These are phyloP conservation scores for Turdus rufiventris DNA, from an alignment of 2,113 vertebrate species.

Conservation along the genomic window DNA sequence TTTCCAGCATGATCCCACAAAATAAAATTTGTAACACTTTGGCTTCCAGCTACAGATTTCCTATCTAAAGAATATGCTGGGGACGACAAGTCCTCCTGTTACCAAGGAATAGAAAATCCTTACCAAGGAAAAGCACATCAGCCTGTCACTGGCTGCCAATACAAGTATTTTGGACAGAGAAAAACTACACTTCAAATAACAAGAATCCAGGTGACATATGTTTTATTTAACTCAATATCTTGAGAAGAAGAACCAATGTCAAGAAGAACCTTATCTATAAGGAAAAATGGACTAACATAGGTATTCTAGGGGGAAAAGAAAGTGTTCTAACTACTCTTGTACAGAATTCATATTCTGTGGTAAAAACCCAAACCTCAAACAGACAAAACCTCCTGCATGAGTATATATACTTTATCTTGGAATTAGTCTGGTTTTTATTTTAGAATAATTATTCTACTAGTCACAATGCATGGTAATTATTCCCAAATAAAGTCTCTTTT, in stretches of 20 bases:
- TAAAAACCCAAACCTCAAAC: not conserved
- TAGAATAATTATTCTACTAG: slow-evolving; percentile 53
- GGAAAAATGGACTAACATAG: not conserved
- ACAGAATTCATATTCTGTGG: not conserved
- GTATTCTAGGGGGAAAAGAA: not conserved
- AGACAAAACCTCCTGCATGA: not conserved
- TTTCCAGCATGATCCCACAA: not conserved
- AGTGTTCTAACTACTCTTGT: not conserved
- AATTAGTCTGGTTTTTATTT: slow-evolving; percentile 48
- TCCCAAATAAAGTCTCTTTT: slow-evolving; percentile 51
- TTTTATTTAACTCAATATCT: not conserved
- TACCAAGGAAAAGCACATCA: not conserved
- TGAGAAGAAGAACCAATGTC: too few relatives aligned
- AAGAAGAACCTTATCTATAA: not conserved
- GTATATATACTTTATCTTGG: not conserved
- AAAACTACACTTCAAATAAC: not conserved
- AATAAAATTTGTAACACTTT: not conserved
- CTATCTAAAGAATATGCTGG: not conserved
- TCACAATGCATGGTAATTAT: slow-evolving; percentile 55
- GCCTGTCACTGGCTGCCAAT: not conserved
- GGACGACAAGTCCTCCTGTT: not conserved
- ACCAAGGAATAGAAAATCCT: not conserved
- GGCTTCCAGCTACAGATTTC: not conserved
- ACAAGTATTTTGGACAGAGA: not conserved
- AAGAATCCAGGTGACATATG: not conserved